Evolutionary conservation across 1,140 invertebrate species (phyloP).

Genomic region (Drosophila busckii): DNA sequence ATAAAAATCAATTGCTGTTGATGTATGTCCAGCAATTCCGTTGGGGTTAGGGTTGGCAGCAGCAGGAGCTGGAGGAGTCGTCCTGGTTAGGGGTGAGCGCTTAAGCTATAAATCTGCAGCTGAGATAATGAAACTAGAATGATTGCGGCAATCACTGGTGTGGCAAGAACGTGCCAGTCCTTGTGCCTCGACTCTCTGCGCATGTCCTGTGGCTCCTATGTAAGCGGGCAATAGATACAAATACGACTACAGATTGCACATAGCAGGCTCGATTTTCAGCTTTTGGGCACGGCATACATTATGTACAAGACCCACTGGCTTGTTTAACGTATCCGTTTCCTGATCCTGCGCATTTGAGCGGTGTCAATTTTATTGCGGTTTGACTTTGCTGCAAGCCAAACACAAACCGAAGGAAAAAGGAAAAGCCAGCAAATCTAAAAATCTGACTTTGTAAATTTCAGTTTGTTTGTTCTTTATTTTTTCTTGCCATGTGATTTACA

Average conservation of each 20-base stretch:
- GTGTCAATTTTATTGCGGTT: constrained; percentile 79
- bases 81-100: not conserved
- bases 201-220: constrained; percentile 15
- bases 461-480: constrained; percentile 1
- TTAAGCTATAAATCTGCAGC: constrained; percentile 60
- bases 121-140: constrained; percentile 78
- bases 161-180: constrained; percentile 38
- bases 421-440: constrained; percentile 2
- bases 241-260: constrained; percentile 1
- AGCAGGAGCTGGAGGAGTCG: not conserved
- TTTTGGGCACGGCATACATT: constrained; percentile 38
- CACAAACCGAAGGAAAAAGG: not conserved
- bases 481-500: constrained; percentile 57
- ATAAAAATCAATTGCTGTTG: constrained; percentile 45
- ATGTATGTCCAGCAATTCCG: constrained; percentile 19
- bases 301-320: constrained; percentile 34
- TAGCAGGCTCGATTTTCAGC: constrained; percentile 1
- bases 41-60: not conserved
- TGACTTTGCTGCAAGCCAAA: constrained; percentile 55
- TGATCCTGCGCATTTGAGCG: constrained; percentile 57
- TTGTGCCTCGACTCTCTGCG: not conserved
- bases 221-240: constrained; percentile 6
- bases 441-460: not conserved
- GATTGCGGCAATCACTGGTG: constrained; percentile 78
- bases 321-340: constrained; percentile 22